phyloP scores from a whole-genome alignment of 2,113 vertebrate species.

The Parotia lawesii region DNA sequence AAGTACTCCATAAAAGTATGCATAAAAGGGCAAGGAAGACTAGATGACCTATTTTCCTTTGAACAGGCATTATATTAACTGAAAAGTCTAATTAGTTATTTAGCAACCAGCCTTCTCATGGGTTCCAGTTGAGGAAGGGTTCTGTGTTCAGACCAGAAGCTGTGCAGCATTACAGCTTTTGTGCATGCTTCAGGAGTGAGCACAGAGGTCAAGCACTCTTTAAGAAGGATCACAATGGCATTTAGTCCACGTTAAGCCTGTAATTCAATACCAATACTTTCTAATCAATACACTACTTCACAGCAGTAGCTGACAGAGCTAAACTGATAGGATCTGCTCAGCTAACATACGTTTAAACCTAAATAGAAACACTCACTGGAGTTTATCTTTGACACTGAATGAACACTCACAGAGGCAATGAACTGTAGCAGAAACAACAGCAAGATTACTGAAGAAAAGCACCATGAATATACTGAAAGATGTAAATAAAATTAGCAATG shows the following conservation, averaged over 20 bases:
- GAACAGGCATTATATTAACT: not conserved
- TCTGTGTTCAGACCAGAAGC: not conserved
- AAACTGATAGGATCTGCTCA: constrained; percentile 31
- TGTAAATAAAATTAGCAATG: not conserved
- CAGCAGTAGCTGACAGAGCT: constrained; percentile 17
- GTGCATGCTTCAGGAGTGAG: not conserved
- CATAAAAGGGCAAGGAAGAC: not conserved
- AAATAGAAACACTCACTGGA: not conserved
- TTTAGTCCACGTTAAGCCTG: constrained; percentile 43
- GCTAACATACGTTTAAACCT: not conserved
- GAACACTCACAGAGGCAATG: not conserved
- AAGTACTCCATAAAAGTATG: not conserved
- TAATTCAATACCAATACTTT: constrained; percentile 52
- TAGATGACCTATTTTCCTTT: not conserved
- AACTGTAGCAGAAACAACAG: not conserved
- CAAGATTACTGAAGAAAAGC: not conserved
- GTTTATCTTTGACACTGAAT: not conserved
- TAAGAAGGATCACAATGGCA: constrained; percentile 30
- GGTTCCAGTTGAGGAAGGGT: not conserved
- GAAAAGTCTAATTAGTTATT: not conserved
- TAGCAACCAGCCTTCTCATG: not conserved
- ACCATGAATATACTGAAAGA: not conserved
- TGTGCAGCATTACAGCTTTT: not conserved
- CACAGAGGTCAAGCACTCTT: constrained; percentile 1
- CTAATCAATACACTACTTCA: constrained; percentile 21